Evolutionary conservation across 2,113 vertebrate genomes (phyloP).

Genomic region (Nycticryphes semicollaris): DNA sequence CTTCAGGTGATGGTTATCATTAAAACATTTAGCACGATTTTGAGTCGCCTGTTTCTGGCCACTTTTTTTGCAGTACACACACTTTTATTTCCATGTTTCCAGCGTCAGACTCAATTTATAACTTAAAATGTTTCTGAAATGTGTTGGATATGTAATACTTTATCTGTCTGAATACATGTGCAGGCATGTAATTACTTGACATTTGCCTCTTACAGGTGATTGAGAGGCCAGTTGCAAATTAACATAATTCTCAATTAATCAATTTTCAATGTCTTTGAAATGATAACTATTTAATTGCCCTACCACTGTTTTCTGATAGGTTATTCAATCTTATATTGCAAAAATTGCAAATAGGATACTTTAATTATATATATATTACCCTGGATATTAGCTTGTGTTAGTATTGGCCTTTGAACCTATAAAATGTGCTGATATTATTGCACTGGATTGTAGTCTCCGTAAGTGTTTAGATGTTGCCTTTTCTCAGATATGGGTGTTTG

Average conservation of each 20-base stretch:
- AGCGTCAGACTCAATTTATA: not conserved
- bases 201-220: not conserved
- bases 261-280: slow-evolving; percentile 3
- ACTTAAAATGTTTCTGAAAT: not conserved
- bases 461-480: not conserved
- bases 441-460: not conserved
- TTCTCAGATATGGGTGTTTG: not conserved
- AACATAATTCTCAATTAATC: not conserved
- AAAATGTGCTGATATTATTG: not conserved
- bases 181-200: not conserved
- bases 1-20: not conserved
- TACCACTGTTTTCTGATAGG: not conserved
- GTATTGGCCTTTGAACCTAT: not conserved
- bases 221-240: not conserved
- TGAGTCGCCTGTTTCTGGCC: not conserved
- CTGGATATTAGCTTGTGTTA: not conserved
- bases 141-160: not conserved
- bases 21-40: not conserved
- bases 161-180: not conserved
- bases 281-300: not conserved
- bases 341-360: not conserved
- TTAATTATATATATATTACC: not conserved
- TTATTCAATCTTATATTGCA: not conserved
- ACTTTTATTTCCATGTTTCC: not conserved
- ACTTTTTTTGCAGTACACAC: not conserved